Base-by-base conservation (phyloP, 1,140 invertebrate genomes). In the Heliothis subflexa region DNA sequence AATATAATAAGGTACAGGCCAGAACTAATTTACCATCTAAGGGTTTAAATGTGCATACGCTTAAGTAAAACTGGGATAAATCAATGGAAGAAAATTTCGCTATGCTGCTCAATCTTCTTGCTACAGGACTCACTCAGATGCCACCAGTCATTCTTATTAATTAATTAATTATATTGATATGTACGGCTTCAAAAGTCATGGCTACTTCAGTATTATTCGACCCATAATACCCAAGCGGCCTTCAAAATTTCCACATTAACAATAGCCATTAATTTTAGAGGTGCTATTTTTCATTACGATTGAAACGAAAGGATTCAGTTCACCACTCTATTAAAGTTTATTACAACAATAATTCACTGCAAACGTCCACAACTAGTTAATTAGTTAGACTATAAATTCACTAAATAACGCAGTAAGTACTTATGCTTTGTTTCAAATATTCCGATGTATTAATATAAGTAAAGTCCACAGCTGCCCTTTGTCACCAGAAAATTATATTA, bases 321-420 rank as follows among this genome's bases (percentile, higher is more conserved):
- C 47, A 25, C 18, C 73, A 76, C 73, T 76, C 59, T 64, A 64
- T 76, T 74, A 59, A 40, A 47, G 55, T 62, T 78, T 78, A 78
- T 71, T 78, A 71, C 40, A 25, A 71, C 66, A 71, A 78, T 78
- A 78, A 16, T 76, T 78, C 76, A 78, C 50, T 71, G 54, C 54
- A 66, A 61, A 64, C 45, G 64, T 50, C 9, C 76, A 71, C 76
- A 78, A 78, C 71, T 66, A 61, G 76, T 78, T 71, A 78, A 78
- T 78, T 71, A 78, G 52, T 78, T 59, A 21, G 52, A 61, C 21
- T 50, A 78, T 78, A 70, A 78, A 78, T 78, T 50, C 5, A 18
- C 40, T 13, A 61, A 78, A 78, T 76, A 50, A 72, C 52, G 45
- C 54, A 33, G 18, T 55, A 62, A 47, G 52, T 73, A 61, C 55